A percentile compares a stretch with the other conserved stretches of the same genome.
Evolutionary conservation across 2,888 invertebrate genomes (phyloP).

Genomic region (Galerucella pusilla): DNA sequence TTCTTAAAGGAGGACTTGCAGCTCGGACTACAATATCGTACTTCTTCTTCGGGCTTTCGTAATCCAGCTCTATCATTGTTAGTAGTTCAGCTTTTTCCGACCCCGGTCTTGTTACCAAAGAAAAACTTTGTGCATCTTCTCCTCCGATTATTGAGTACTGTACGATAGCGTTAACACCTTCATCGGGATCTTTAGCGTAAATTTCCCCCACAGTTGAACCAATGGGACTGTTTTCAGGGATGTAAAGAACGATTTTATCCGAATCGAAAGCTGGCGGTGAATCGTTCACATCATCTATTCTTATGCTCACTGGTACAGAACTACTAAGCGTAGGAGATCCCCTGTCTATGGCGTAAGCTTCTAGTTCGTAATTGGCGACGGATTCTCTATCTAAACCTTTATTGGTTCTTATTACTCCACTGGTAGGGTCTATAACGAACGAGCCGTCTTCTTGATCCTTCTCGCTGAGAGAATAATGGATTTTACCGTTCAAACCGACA

Average conservation of each 20-base stretch:
- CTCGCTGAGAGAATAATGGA: constrained; percentile 81
- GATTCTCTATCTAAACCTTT: constrained; percentile 93
- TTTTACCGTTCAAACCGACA: constrained; percentile 86
- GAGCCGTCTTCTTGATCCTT: constrained; percentile 86
- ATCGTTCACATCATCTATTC: constrained; percentile 90
- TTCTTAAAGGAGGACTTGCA: constrained; percentile 88
- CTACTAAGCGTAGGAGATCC: constrained; percentile 71
- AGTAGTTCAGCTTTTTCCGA: constrained; percentile 88
- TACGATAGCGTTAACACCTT: constrained; percentile 90
- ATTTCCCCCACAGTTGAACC: constrained; percentile 94
- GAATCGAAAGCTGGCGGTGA: constrained; percentile 91
- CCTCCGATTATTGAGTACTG: constrained; percentile 96
- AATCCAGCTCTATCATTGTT: constrained; percentile 92
- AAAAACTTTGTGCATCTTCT: constrained; percentile 89
- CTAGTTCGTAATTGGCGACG: constrained; percentile 84
- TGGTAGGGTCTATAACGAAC: constrained; percentile 91
- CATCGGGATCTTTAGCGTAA: constrained; percentile 91
- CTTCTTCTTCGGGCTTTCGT: constrained; percentile 92
- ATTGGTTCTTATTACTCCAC: constrained; percentile 91
- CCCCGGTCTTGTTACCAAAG: constrained; percentile 82
- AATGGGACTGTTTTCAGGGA: constrained; percentile 96
- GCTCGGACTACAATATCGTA: constrained; percentile 91
- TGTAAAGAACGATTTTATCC: constrained; percentile 87
- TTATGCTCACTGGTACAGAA: constrained; percentile 79
- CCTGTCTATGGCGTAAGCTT: constrained; percentile 89